A percentile compares a stretch with the other conserved stretches of the same genome.
phyloP scores from a whole-genome alignment of 2,113 vertebrate species.

The Lucifuga dentata region DNA sequence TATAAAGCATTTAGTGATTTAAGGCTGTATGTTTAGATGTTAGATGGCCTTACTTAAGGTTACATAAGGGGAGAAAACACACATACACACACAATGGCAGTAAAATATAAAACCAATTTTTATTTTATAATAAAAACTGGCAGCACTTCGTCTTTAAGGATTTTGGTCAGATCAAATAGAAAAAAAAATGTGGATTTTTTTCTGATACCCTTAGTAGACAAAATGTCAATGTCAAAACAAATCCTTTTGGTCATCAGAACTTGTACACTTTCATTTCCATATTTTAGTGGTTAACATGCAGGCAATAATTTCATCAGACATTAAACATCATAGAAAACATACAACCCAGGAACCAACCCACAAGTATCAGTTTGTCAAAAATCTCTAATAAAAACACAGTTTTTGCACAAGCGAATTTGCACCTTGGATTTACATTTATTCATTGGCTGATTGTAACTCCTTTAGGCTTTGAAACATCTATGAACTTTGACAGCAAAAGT shows the following conservation, averaged over 20 bases:
- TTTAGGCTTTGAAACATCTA: background rate
- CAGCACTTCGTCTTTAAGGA: constrained; percentile 48
- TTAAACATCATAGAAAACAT: constrained; percentile 47
- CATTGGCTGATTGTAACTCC: constrained; percentile 15
- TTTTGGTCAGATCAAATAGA: constrained; percentile 65
- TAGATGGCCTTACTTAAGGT: too few species aligned
- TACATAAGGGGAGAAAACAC: constrained; percentile 1
- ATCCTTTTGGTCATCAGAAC: constrained; percentile 75
- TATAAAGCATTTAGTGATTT: too few species aligned
- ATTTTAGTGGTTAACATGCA: constrained; percentile 59
- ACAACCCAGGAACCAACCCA: constrained; percentile 43
- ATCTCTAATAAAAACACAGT: constrained; percentile 10
- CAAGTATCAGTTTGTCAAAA: constrained; percentile 24
- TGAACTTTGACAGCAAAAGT: constrained; percentile 28
- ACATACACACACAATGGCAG: constrained; percentile 2
- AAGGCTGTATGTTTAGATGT: too few species aligned
- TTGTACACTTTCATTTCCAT: constrained; percentile 58
- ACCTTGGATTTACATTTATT: constrained; percentile 13
- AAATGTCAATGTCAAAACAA: constrained; percentile 58
- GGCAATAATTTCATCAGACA: constrained; percentile 59
- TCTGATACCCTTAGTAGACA: constrained; percentile 57
- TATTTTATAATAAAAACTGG: constrained; percentile 66
- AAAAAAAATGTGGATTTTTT: constrained; percentile 53
- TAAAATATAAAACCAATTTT: constrained; percentile 67
- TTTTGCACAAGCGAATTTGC: constrained; percentile 22